A percentile compares a stretch with the other conserved stretches of the same genome.
Evolutionary conservation across 2,888 invertebrate species (phyloP).

Genomic region (Epistrophe grossulariae): DNA sequence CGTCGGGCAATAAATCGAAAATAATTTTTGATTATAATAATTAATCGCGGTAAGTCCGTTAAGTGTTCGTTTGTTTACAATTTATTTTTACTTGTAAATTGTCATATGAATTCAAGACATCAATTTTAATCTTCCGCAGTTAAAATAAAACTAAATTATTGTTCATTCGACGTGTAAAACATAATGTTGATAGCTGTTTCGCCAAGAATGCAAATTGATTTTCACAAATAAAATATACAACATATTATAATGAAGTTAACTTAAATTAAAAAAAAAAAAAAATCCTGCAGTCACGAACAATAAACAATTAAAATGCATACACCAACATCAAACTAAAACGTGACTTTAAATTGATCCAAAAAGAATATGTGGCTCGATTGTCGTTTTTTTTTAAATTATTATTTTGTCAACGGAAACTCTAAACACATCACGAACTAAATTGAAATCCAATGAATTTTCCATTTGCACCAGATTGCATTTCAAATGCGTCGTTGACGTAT

Average conservation of each 20-base stretch:
- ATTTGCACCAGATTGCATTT: constrained; percentile 26
- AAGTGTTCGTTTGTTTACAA: too few relatives aligned
- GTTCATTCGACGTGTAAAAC: not conserved
- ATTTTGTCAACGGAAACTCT: constrained; percentile 25
- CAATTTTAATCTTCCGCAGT: too few relatives aligned
- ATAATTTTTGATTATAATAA: too few relatives aligned
- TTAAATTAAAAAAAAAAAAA: not conserved
- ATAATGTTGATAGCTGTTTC: not conserved
- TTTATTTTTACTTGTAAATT: too few relatives aligned
- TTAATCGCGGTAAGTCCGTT: too few relatives aligned
- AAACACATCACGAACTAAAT: constrained; percentile 49
- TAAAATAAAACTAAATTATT: too few relatives aligned
- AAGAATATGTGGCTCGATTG: constrained; percentile 6
- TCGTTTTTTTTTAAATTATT: not conserved
- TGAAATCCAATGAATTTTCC: constrained; percentile 58
- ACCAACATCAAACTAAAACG: constrained; percentile 41
- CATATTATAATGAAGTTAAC: not conserved
- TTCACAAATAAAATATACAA: not conserved
- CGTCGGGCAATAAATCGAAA: too few relatives aligned
- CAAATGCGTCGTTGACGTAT: constrained; percentile 18
- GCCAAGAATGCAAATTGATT: constrained; percentile 11
- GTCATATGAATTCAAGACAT: too few relatives aligned
- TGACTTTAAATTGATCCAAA: constrained; percentile 47
- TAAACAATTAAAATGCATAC: constrained; percentile 66
- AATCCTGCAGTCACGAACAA: constrained; percentile 60